Evolutionary conservation across 2,113 vertebrate genomes (phyloP), one percentile per base, ranked within the genome.

Genomic region (Aldabrachelys gigantea): DNA sequence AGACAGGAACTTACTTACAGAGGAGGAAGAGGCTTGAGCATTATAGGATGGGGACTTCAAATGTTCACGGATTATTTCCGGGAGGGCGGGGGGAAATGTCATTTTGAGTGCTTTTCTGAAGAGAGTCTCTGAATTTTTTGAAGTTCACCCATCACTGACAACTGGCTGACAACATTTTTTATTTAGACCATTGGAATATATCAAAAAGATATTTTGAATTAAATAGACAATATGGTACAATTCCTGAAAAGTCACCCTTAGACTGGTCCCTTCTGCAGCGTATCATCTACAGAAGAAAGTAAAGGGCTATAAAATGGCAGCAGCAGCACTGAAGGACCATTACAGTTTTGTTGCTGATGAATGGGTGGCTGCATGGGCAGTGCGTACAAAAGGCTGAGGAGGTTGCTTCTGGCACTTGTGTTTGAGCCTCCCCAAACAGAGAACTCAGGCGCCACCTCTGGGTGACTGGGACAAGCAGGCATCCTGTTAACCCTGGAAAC

Each of bases 1-100:
- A 80, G 53, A 49, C 38, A 57, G 84, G 50, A 84, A 90, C 80
- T 11, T 76, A 25, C 11, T 38, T 75, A 44, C 38, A 76, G 5
- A 24, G 72, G 12, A 44, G 6, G 72, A 11, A 38, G 72, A 44
- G 10, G 44, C 11, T 25, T 76, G 38, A 44, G 10, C 44, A 9
- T 22, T 9, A 44, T 76, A 22, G 72, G 10, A 76, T 76, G 38
- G 38, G 19, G 12, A 25, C 72, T 44, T 44, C 69, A 75, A 22
- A 38, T 75, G 38, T 75, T 75, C 72, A 44, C 5, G 11, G 72
- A 44, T 44, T 44, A 3, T 76, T 41, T 76, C 53, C 0, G 52
- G 52, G n/a, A n/a, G 52, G 5, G 1, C 2, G 52, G 11, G 11
- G 24, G 21, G 11, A 10, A 6, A 2, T 6, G 4, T 41, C 10